A percentile compares a stretch with the other conserved stretches of the same genome.
phyloP scores from a whole-genome alignment of 1,140 invertebrate genomes.

The Diuraphis noxia region DNA sequence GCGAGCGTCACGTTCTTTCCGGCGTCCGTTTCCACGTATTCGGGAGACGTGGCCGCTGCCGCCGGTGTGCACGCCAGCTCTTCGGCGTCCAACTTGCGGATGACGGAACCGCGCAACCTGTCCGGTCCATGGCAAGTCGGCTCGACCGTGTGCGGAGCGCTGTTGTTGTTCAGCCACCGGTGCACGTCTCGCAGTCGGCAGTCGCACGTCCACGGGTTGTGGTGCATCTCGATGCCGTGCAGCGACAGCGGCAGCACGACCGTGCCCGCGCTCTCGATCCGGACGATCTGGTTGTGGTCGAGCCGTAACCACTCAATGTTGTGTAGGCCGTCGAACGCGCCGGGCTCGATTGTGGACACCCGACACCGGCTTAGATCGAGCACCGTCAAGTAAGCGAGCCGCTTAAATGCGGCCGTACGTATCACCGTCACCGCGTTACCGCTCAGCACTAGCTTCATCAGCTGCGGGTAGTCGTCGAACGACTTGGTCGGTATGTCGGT shows the following conservation, averaged over 20 bases:
- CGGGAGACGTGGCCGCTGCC: slow-evolving; percentile 67
- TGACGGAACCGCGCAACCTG: slow-evolving; percentile 68
- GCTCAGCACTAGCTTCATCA: slow-evolving; percentile 80
- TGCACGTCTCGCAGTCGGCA: slow-evolving; percentile 77
- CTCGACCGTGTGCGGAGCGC: slow-evolving; percentile 70
- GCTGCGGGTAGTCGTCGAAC: slow-evolving; percentile 73
- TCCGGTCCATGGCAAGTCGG: slow-evolving; percentile 77
- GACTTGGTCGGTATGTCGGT: slow-evolving; percentile 77
- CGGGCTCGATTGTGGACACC: slow-evolving; percentile 76
- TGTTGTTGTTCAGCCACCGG: slow-evolving; percentile 75
- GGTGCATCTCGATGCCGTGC: slow-evolving; percentile 78
- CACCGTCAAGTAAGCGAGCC: slow-evolving; percentile 74
- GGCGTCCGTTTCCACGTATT: slow-evolving; percentile 75
- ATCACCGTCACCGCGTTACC: slow-evolving; percentile 78
- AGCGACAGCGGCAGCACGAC: slow-evolving; percentile 73
- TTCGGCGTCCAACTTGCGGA: slow-evolving; percentile 70
- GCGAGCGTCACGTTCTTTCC: slow-evolving; percentile 78
- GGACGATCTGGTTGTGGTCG: slow-evolving; percentile 78
- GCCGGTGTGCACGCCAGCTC: slow-evolving; percentile 83
- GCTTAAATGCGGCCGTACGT: slow-evolving; percentile 72
- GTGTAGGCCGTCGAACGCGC: slow-evolving; percentile 79
- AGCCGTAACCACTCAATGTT: slow-evolving; percentile 82
- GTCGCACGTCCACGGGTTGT: slow-evolving; percentile 88
- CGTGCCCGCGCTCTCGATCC: slow-evolving; percentile 69
- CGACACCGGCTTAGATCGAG: slow-evolving; percentile 83